phyloP scores from a whole-genome alignment of 1,140 invertebrate genomes.

The Drosophila quadrilineata region DNA sequence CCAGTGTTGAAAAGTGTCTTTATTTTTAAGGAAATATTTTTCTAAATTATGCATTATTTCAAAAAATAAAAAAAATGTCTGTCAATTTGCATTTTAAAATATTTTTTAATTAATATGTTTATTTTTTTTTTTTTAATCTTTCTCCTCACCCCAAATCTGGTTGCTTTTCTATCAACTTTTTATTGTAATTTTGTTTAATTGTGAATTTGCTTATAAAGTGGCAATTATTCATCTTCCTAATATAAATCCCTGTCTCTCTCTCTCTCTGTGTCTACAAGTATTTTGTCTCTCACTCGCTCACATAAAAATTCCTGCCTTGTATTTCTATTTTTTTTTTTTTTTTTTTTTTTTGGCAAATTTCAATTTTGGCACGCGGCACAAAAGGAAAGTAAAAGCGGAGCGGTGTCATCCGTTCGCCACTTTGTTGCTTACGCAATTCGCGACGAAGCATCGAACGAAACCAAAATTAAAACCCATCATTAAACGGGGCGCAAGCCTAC shows the following conservation, averaged over 20 bases:
- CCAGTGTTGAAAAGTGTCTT: too few species aligned
- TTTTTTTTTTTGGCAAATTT: conserved; percentile 18
- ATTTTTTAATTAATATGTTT: too few species aligned
- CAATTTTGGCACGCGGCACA: conserved; percentile 25
- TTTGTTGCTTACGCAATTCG: conserved; percentile 68
- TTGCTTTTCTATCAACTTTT: conserved; percentile 7
- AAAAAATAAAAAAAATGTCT: too few species aligned
- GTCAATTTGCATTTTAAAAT: too few species aligned
- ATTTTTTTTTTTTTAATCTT: too few species aligned
- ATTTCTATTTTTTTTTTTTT: conserved; percentile 30
- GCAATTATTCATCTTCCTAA: too few species aligned
- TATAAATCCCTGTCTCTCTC: too few species aligned
- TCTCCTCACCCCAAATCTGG: too few species aligned
- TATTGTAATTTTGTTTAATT: background rate
- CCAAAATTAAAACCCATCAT: conserved; percentile 68
- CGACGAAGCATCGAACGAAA: conserved; percentile 25
- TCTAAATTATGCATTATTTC: too few species aligned
- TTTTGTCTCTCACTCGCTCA: conserved; percentile 3
- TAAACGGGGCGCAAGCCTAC: conserved; percentile 44
- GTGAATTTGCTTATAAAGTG: too few species aligned
- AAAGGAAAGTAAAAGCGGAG: conserved; percentile 74
- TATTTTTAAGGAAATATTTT: too few species aligned
- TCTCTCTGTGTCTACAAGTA: too few species aligned
- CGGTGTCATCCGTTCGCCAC: conserved; percentile 43
- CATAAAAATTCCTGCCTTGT: conserved; percentile 30